Evolutionary conservation across 2,113 vertebrate species (phyloP).

Genomic region (Grallaria varia): DNA sequence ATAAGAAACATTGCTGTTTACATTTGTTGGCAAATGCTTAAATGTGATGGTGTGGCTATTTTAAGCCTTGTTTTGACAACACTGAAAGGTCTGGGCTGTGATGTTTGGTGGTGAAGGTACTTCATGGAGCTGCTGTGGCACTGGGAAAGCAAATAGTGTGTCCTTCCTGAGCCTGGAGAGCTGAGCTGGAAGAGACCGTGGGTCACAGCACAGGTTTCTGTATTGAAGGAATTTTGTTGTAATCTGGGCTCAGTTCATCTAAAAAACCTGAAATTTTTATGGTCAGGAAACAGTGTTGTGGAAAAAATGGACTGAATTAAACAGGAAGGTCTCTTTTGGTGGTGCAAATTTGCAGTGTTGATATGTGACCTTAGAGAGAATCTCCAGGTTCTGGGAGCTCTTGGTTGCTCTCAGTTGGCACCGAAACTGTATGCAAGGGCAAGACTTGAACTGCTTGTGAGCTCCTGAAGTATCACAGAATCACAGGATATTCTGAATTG

Average conservation of each 20-base stretch:
- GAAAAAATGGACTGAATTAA: not conserved
- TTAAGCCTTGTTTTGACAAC: conserved; percentile 43
- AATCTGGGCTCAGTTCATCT: not conserved
- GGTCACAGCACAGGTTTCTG: not conserved
- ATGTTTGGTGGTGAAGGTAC: not conserved
- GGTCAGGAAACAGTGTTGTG: not conserved
- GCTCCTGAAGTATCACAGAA: not conserved
- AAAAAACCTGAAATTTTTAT: not conserved
- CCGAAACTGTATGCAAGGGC: not conserved
- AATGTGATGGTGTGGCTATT: not conserved
- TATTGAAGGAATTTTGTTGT: not conserved
- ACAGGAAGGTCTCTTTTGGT: not conserved
- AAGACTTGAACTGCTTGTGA: not conserved
- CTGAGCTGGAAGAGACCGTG: not conserved
- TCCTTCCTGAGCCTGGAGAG: not conserved
- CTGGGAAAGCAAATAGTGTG: not conserved
- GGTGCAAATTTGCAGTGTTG: not conserved
- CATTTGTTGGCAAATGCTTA: not conserved
- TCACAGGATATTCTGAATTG: not conserved
- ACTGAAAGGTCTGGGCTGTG: not conserved
- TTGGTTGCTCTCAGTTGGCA: not conserved
- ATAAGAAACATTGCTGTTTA: conserved; percentile 7
- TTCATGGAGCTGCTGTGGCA: not conserved
- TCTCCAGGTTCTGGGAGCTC: not conserved
- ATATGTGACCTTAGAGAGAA: not conserved